Evolutionary conservation across 2,888 invertebrate species (phyloP), one percentile per base, ranked within the genome.

Genomic region (Aphidius colemani): DNA sequence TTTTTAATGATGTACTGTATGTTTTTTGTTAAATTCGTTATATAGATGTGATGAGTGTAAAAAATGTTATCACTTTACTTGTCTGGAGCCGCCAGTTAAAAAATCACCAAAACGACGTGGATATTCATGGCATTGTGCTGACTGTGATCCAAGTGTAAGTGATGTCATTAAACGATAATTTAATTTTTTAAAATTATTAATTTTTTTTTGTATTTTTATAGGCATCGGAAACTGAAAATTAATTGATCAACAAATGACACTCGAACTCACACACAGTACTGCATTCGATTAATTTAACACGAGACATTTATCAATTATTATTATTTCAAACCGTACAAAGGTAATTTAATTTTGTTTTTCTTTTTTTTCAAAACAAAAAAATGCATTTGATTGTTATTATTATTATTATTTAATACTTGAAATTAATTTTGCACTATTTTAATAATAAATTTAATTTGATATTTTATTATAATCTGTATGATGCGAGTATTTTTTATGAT

Each of bases 121-220:
- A 44, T 96, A 96, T 81, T 94, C 94, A 10, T 96, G 96, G 96
- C 95, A 94, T 83, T 96, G 96, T 83, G 95, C 94, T 59, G 94
- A 95, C 82, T 96, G 96, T 86, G 96, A 96, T 85, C 93, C 94
- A 66, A 94, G 94, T 75, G 94, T 92, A 82, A 87, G 88, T 87
- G 56, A n/a, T n/a, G 61, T 69, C 66, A 71, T 58, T 44, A 5
- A 48, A 13, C 9, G 40, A 30, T 53, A 9, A n/a, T n/a, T n/a
- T n/a, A n/a, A n/a, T 57, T 57, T 40, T 58, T 6, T 45, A 63
- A 10, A 8, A n/a, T 56, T 65, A 53, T 40, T 46, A 18, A 59
- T 43, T 61, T 53, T 46, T 41, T 7, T 40, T 18, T 74, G 71
- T 74, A 74, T 73, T 59, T 74, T 80, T 78, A 72, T 74, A 81